A percentile compares a stretch with the other conserved stretches of the same genome.
These are phyloP conservation scores for Panzeria rudis DNA, from an alignment of 2,888 invertebrate genomes.

Conservation along the genomic window DNA sequence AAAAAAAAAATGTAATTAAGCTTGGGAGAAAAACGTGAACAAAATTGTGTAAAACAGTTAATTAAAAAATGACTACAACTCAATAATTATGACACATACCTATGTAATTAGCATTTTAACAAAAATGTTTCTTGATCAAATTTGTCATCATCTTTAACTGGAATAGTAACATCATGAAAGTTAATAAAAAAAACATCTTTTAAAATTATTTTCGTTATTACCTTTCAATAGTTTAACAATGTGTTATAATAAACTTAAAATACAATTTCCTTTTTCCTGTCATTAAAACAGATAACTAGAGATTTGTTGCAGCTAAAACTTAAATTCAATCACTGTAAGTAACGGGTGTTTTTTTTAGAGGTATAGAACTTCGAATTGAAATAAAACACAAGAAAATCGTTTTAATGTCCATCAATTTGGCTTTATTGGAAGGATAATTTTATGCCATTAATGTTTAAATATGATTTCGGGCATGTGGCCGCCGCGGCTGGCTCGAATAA, in stretches of 20 bases:
- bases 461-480: too few species aligned
- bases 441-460: too few species aligned
- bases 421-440: too few species aligned
- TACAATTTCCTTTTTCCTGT: conserved; percentile 64
- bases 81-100: background rate
- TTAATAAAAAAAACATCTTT: background rate
- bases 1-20: background rate
- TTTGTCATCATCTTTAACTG: background rate
- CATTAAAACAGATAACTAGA: conserved; percentile 35
- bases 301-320: conserved; percentile 5
- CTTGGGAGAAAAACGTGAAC: too few species aligned
- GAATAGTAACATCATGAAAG: background rate
- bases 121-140: background rate
- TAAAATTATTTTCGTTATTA: background rate
- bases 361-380: too few species aligned
- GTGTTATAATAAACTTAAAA: conserved; percentile 30
- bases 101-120: background rate
- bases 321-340: background rate
- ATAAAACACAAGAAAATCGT: too few species aligned
- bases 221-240: conserved; percentile 6
- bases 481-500: too few species aligned
- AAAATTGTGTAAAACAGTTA: too few species aligned
- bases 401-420: too few species aligned
- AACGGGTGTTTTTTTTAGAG: too few species aligned
- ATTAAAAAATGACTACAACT: background rate